Evolutionary conservation across 2,888 invertebrate genomes (phyloP).

Genomic region (Invenusta paracnida): DNA sequence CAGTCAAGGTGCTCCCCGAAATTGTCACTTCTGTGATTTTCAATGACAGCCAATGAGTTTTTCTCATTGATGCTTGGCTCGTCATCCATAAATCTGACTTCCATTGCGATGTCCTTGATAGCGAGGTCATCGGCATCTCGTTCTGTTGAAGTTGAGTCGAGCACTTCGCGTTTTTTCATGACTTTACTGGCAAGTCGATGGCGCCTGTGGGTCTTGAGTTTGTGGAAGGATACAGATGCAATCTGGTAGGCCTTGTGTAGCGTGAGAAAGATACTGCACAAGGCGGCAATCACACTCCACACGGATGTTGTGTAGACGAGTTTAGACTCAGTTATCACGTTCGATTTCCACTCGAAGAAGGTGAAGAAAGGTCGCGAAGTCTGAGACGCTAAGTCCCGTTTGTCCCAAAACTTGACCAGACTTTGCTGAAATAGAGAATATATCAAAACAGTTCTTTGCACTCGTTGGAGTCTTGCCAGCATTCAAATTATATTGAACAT

Average conservation of each 20-base stretch:
- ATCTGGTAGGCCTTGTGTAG: slow-evolving; percentile 48
- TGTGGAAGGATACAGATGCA: slow-evolving; percentile 32
- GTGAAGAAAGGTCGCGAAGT: slow-evolving; percentile 47
- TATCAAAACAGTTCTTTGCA: no score
- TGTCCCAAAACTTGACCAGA: slow-evolving; percentile 46
- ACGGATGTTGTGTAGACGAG: slow-evolving; percentile 47
- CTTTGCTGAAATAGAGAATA: slow-evolving; percentile 47
- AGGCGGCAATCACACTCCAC: slow-evolving; percentile 47
- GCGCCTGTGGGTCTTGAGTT: background rate
- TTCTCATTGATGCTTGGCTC: no score
- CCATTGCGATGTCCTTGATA: no score
- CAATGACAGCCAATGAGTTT: no score
- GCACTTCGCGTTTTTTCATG: no score
- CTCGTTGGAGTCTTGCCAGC: no score
- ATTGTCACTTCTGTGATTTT: no score
- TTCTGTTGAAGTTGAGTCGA: no score
- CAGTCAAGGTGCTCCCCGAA: no score
- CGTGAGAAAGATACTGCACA: slow-evolving; percentile 48
- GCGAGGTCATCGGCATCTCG: no score
- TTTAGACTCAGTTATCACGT: slow-evolving; percentile 47
- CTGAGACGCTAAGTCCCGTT: slow-evolving; percentile 42
- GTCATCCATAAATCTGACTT: no score
- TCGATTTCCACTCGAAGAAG: slow-evolving; percentile 49
- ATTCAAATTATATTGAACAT: no score
- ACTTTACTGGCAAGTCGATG: background rate